Base-by-base conservation (phyloP, 1,140 invertebrate species). In the Drosophila aff. region DNA sequence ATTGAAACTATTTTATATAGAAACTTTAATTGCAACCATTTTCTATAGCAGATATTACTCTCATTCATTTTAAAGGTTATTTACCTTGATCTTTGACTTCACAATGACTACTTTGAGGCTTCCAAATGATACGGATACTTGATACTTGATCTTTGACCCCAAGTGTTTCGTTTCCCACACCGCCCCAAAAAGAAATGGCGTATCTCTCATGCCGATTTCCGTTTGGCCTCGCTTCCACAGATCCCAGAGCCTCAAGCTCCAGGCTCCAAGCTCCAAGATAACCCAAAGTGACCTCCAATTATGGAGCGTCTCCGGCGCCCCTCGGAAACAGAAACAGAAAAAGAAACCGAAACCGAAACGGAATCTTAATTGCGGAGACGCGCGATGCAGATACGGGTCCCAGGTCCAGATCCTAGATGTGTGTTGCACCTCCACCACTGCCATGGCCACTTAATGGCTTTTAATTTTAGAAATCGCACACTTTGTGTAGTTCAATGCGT, bases 301-400 rank as follows among this genome's bases (percentile, higher is more conserved):
- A 62, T 55, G 60, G 26, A 49, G 4, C 44, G 60, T 28, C 64
- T 33, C 26, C 41, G 52, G 4, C 26, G 66, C 38, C 52, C 67
- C 69, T 73, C 69, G 69, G 69, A 73, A 73, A 73, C 67, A 49
- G 69, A 73, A 73, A 73, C 67, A 49, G 47, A 49, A 49, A 26
- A 26, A 49, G 46, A 49, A 49, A 26, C 21, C 46, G 2, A 49
- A 49, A n/a, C 8, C 23, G 15, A 49, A 49, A 26, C 36, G 53
- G 16, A 61, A 41, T 36, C 38, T 11, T 28, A 33, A 58, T 23
- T 10, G 26, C 36, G 16, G 6, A 26, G 23, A 28, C 28, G 41
- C 16, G 63, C 15, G 23, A 73, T 73, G 36, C 49, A 59, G 69
- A 73, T 72, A 72, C 36, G 33, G 40, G 41, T 57, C 28, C 36